Percentiles rank a stretch among this genome's conserved stretches.
phyloP scores from a whole-genome alignment of 2,797 vertebrate species.

The Myiotriccus ornatus region DNA sequence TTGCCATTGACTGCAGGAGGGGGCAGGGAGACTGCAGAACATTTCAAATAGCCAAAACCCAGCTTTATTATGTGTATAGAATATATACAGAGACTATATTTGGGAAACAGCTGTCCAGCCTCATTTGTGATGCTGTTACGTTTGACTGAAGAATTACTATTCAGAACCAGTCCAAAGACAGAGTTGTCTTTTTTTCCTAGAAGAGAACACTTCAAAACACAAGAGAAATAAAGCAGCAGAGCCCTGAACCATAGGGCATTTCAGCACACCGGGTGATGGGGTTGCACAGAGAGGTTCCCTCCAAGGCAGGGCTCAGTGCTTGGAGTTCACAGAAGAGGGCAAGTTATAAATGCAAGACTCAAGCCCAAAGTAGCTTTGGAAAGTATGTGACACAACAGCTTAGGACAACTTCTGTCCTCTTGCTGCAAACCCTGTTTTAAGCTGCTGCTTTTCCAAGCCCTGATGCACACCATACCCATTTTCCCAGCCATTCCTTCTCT shows the following conservation, averaged over 20 bases:
- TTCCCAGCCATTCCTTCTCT: background rate
- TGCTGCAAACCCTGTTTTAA: background rate
- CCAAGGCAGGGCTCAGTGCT: background rate
- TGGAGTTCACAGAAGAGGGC: background rate
- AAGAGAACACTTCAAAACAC: background rate
- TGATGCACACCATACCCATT: accelerated
- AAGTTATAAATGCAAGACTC: background rate
- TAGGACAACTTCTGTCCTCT: background rate
- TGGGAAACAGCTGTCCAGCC: conserved; percentile 48
- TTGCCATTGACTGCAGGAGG: conserved; percentile 41
- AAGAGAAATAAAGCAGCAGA: background rate
- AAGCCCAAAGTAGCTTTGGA: background rate
- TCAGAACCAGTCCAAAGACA: background rate
- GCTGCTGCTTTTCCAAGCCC: background rate
- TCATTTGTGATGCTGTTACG: background rate
- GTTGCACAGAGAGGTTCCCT: accelerated
- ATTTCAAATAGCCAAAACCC: background rate
- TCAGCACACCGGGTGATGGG: background rate
- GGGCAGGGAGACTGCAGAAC: conserved; percentile 13
- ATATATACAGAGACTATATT: background rate
- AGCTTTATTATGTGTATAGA: background rate
- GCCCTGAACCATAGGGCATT: background rate
- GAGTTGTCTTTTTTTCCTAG: background rate
- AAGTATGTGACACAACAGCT: background rate
- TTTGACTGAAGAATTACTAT: conserved; percentile 24